A percentile compares a stretch with the other conserved stretches of the same genome.
Evolutionary conservation across 2,113 vertebrate species (phyloP).

Genomic region (Ascaphus truei): DNA sequence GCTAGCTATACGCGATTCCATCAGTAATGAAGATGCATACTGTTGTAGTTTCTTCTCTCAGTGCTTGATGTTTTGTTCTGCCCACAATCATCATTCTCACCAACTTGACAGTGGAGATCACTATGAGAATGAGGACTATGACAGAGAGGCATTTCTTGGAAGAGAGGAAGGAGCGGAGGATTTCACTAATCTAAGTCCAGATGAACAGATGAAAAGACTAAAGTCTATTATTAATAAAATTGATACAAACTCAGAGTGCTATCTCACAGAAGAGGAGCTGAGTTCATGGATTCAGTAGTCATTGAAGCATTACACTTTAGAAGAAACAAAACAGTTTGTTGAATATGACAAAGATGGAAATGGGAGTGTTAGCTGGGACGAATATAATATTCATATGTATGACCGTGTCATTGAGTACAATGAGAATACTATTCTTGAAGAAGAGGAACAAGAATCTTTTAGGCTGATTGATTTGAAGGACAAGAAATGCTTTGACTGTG

Average conservation of each 20-base stretch:
- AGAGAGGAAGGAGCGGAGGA: conserved; percentile 78
- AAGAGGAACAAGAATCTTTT: conserved; percentile 87
- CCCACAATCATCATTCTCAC: background rate
- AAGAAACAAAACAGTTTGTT: conserved; percentile 81
- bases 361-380: conserved; percentile 82
- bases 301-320: conserved; percentile 87
- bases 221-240: conserved; percentile 77
- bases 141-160: conserved; percentile 75
- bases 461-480: conserved; percentile 88
- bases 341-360: conserved; percentile 80
- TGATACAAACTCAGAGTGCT: conserved; percentile 71
- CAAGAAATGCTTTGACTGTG: conserved; percentile 85
- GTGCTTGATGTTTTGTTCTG: background rate
- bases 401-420: conserved; percentile 77
- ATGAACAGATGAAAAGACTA: conserved; percentile 73
- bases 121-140: conserved; percentile 64
- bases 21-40: background rate
- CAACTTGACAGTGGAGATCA: conserved; percentile 39
- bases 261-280: conserved; percentile 80
- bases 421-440: conserved; percentile 66
- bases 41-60: background rate
- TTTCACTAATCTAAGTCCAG: conserved; percentile 74
- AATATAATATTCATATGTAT: conserved; percentile 84
- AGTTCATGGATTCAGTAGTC: conserved; percentile 91
- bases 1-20: too few species aligned